Evolutionary conservation across 2,797 vertebrate species (phyloP), one percentile per base, ranked within the genome.

Genomic region (Cyprinodon diabolis): DNA sequence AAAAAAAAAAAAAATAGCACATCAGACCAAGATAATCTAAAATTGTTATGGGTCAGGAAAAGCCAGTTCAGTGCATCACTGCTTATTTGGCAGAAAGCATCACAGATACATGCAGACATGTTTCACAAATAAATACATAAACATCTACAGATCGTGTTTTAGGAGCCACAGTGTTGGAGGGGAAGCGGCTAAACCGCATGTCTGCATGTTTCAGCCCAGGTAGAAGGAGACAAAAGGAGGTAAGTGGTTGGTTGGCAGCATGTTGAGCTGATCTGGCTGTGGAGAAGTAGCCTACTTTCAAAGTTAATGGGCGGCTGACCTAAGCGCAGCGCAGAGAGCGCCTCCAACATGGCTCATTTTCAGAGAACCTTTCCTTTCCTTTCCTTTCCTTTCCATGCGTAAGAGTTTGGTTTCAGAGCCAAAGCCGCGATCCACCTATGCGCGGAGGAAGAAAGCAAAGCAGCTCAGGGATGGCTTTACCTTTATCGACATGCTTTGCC

Each of bases 401-500:
- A 62, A 66, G 30, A 30, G 40, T 23, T 49, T 6, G 4, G 45
- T 23, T n/a, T 78, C 43, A 9, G 4, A 10, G 75, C 35, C 30
- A 60, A 37, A 21, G 19, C 35, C n/a, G 2, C 72, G 67, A 73
- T 67, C 71, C 67, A 60, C 43, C 25, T 13, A 67, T 25, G 71
- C 37, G 9, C 40, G 71, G 56, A 52, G 19, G 48, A 67, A 73
- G 23, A 63, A 74, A 71, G 4, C 58, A 63, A 74, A 71, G 4
- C 4, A 21, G 23, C 63, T 70, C 23, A 0, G 6, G 5, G 51
- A 65, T 7, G 70, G 15, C 67, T 81, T 92, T 92, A 95, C 95
- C 95, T 95, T 94, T 95, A 84, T 94, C 94, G 86, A 88, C 93
- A 92, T 94, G 94, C 86, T 86, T 94, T 9, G 93, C 93, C 57